Evolutionary conservation across 2,888 invertebrate species (phyloP), one percentile per base, ranked within the genome.

Genomic region (Congeria kusceri): DNA sequence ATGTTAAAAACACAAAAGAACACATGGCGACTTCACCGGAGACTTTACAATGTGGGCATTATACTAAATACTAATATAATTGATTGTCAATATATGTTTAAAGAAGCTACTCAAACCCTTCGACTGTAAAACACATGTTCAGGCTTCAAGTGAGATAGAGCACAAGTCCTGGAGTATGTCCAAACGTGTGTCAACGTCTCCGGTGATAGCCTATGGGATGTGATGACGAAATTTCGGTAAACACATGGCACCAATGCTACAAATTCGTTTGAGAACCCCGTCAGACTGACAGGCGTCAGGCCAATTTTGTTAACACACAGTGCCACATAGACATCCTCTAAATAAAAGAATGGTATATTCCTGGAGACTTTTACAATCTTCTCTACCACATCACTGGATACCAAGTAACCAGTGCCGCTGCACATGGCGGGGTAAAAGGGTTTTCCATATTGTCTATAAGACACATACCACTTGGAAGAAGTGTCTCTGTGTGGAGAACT

Each of bases 251-350:
- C 78, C 66, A 86, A 88, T 0, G 73, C 61, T 11, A 79, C 75
- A 11, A 70, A 32, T 57, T 81, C 59, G 61, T 90, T 88, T 61
- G 57, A 73, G 70, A 90, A 90, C 13, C 89, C 89, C 9, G 59
- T 27, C 4, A 90, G 49, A 25, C 76, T 64, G 0, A 83, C 47
- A 0, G 89, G 89, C 39, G 63, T 39, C 5, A 89, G 46, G 0
- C 84, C 77, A 1, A 86, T 49, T 57, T 82, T 81, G 49, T 87
- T 76, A 20, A 87, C 53, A 79, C 90, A 90, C 46, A 91, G 23
- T 1, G 89, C 87, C 0, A 90, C 71, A 58, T 89, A 91, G 0
- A 91, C 89, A 73, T 91, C 91, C 63, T 91, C 91, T 23, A 91
- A 59, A 68, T 89, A 85, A 64, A 91, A 90, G 68, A 87, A 91